A percentile compares a stretch with the other conserved stretches of the same genome.
Conservation (phyloP, 2,888 invertebrate genomes). For the Drosophila algonquin region DNA sequence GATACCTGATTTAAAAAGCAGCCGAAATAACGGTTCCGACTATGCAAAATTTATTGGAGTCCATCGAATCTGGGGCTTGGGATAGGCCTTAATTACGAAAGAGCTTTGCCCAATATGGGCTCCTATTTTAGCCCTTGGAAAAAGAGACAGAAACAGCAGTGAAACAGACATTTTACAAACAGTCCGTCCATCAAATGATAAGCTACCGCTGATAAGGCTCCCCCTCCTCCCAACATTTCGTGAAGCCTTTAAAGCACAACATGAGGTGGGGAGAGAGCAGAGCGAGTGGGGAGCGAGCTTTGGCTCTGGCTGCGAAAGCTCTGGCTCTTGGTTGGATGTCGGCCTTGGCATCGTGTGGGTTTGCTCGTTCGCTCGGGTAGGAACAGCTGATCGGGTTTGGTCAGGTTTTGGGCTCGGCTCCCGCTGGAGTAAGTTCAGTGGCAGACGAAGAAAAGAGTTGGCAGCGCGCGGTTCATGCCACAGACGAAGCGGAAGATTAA, state of each 20-base stretch:
- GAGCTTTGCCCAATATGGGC: conserved; percentile 62
- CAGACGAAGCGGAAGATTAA: background rate
- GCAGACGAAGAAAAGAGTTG: conserved; percentile 1
- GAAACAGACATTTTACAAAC: background rate
- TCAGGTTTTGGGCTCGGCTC: background rate
- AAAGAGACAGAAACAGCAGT: conserved; percentile 7
- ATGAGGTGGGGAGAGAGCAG: background rate
- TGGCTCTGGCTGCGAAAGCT: background rate
- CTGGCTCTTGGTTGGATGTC: background rate
- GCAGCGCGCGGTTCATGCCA: conserved; percentile 21
- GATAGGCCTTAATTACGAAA: conserved; percentile 64
- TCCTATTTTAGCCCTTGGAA: conserved; percentile 58
- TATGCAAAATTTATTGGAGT: conserved; percentile 19
- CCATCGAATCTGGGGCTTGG: conserved; percentile 8
- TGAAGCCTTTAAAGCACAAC: background rate
- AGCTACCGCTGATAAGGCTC: conserved; percentile 59
- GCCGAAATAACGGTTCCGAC: conserved; percentile 14
- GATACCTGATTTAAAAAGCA: background rate
- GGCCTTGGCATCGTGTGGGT: background rate
- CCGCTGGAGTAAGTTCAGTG: background rate
- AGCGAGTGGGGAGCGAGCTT: background rate
- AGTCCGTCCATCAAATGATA: conserved; percentile 61
- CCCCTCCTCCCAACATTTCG: conserved; percentile 7
- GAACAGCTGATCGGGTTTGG: background rate
- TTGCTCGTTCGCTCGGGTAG: too few relatives aligned